Evolutionary conservation across 2,888 invertebrate genomes (phyloP).

Genomic region (Monopis laevigella): DNA sequence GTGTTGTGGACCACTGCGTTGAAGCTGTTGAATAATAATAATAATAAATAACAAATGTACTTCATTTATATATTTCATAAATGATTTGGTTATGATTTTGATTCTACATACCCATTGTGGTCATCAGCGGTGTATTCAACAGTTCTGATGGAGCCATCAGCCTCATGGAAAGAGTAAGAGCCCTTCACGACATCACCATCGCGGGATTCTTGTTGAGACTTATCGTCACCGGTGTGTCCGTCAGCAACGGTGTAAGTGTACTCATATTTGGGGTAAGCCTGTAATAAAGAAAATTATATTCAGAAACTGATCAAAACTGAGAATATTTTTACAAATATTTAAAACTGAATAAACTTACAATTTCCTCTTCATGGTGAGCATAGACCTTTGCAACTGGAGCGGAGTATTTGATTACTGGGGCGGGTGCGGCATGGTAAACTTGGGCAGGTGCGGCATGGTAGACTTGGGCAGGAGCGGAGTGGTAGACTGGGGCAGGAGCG

Average conservation of each 20-base stretch:
- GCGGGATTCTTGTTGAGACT: conserved; percentile 53
- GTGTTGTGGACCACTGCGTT: conserved; percentile 45
- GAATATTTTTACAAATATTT: too few species aligned
- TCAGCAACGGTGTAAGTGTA: conserved; percentile 61
- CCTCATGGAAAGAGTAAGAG: conserved; percentile 54
- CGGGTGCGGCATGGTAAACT: conserved; percentile 23
- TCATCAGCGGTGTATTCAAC: conserved; percentile 60
- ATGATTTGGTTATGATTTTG: background rate
- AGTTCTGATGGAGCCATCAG: conserved; percentile 57
- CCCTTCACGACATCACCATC: conserved; percentile 61
- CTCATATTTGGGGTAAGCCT: conserved; percentile 44
- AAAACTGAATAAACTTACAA: too few species aligned
- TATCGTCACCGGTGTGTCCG: conserved; percentile 60
- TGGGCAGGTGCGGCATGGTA: too few species aligned
- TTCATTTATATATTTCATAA: too few species aligned
- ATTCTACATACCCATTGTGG: conserved; percentile 39
- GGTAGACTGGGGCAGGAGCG: conserved; percentile 22
- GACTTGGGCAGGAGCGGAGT: conserved; percentile 16
- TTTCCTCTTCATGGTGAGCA: conserved; percentile 17
- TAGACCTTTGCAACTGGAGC: conserved; percentile 20
- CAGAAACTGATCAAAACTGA: too few species aligned
- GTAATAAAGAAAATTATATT: conserved; percentile 14
- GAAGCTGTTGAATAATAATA: conserved; percentile 24
- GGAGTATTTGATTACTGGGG: conserved; percentile 25
- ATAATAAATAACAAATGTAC: background rate